Evolutionary conservation across 2,113 vertebrate species (phyloP), one percentile per base, ranked within the genome.

Genomic region (Scomber scombrus): DNA sequence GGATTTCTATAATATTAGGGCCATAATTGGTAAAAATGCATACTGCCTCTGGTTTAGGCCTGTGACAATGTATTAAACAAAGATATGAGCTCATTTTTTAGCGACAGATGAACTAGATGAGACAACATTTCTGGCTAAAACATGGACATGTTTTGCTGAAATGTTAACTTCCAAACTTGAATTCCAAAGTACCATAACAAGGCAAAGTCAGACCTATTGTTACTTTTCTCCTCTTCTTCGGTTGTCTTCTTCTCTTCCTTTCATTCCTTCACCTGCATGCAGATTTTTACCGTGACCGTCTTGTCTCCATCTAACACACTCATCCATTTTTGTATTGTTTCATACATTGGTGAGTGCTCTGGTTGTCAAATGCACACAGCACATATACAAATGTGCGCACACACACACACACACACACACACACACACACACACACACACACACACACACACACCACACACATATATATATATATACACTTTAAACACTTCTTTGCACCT

Each of bases 301-400:
- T 67, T 43, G 5, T 84, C 77, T 62, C 60, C 84, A 91, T 87
- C 69, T 3, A 49, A 85, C 78, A 77, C 65, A 43, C 26, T 84
- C 81, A 88, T 79, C 34, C 78, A 79, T 85, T 79, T 40, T 75
- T 81, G 46, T 77, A 57, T 40, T 67, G 55, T 85, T 85, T 84
- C 89, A 86, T 80, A 60, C 77, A 64, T 31, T 16, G 31, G 78
- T 82, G 83, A 91, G 90, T 85, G 84, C 80, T 93, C 84, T 88
- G 85, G 90, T 91, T 91, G 89, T 93, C 89, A 81, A 60, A 51
- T 46, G 49, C 75, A 74, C 89, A 84, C 71, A 49, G 69, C 71
- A 72, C 49, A 63, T 52, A 45, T 51, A 71, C 63, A 89, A 31
- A 56, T 60, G 47, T 21, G 49, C 46, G 71, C 63, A 26, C 64